Conservation (phyloP, 1,140 invertebrate species). For the fruit fly (Drosophila melanogaster) region Release_6_plus_ISO1_MT NT_037436.4:55501-56000, state of each 20-base stretch:
- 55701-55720: constrained; percentile 65
- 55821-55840: constrained; percentile 67
- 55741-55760: constrained; percentile 40
- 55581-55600: too few species aligned
- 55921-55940: too few species aligned
- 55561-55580: too few species aligned
- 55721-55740: constrained; percentile 64
- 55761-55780: constrained; percentile 1
- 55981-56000: too few species aligned
- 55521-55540: constrained; percentile 1
- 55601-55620: too few species aligned
- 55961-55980: too few species aligned
- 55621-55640: too few species aligned
- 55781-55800: constrained; percentile 60
- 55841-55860: constrained; percentile 47
- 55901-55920: too few species aligned
- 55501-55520: constrained; percentile 22
- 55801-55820: constrained; percentile 73
- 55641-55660: too few species aligned
- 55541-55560: too few species aligned
- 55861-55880: constrained; percentile 19
- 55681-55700: not conserved
- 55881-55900: too few species aligned
- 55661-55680: too few species aligned
- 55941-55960: not conserved